Percentiles rank a stretch among this genome's conserved stretches.
Conservation (phyloP, 35 echinoderm and acorn worm species). For the Apostichopus californicus region DNA sequence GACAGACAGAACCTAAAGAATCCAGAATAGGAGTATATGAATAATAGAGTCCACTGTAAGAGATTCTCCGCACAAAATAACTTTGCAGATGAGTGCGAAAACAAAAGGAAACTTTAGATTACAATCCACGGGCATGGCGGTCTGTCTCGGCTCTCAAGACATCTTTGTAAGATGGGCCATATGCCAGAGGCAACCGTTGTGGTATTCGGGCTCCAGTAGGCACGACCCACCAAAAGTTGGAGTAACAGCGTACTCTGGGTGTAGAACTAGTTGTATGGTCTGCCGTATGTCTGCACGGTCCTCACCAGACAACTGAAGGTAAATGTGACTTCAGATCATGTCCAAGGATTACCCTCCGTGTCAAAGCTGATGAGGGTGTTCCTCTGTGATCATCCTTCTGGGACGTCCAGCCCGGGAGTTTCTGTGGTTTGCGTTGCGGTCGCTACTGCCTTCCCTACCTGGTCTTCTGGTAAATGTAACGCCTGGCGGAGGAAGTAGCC, state of each 20-base stretch:
- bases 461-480: no score
- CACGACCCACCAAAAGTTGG: neutral
- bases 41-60: no score
- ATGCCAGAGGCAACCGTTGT: no score
- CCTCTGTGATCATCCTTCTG: neutral
- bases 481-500: neutral
- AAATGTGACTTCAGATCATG: neutral
- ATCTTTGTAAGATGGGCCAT: no score
- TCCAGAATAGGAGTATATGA: no score
- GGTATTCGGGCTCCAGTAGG: no score
- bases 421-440: neutral
- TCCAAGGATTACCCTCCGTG: neutral
- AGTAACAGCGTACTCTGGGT: neutral
- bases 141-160: no score
- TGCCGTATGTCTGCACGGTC: neutral
- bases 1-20: no score
- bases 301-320: neutral
- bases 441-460: neutral
- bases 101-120: no score
- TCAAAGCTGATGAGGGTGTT: neutral
- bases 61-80: no score
- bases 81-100: no score
- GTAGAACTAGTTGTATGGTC: constrained; percentile 21
- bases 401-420: neutral
- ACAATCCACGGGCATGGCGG: no score